Evolutionary conservation across 2,888 invertebrate genomes (phyloP).

Genomic region (Hedya salicella): DNA sequence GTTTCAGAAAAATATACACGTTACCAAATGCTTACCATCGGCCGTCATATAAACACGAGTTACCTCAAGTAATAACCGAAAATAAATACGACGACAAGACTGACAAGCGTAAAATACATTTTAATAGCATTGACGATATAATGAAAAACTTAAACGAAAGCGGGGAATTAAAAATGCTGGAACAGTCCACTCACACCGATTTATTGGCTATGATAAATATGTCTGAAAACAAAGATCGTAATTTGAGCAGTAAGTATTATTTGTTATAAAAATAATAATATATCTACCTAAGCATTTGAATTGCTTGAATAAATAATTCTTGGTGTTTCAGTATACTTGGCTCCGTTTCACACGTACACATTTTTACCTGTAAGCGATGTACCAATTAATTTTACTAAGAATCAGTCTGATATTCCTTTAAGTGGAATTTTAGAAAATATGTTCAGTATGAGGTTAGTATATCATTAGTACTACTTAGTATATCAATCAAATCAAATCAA

Average conservation of each 20-base stretch:
- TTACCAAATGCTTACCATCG: background rate
- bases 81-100: constrained; percentile 21
- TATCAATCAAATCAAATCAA: too few species aligned
- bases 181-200: constrained; percentile 28
- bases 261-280: background rate
- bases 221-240: constrained; percentile 52
- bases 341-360: constrained; percentile 32
- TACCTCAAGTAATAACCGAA: constrained; percentile 41
- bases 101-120: constrained; percentile 34
- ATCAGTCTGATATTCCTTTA: background rate
- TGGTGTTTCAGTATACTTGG: constrained; percentile 45
- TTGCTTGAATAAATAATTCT: background rate
- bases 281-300: too few species aligned
- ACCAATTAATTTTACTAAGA: constrained; percentile 2
- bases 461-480: background rate
- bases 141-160: constrained; percentile 56
- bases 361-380: constrained; percentile 24
- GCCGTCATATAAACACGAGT: constrained; percentile 45
- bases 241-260: constrained; percentile 60
- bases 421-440: constrained; percentile 1
- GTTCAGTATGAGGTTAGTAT: constrained; percentile 22
- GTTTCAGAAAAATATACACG: constrained; percentile 16
- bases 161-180: background rate
- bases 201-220: constrained; percentile 52
- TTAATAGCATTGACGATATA: constrained; percentile 54